Base-by-base conservation (phyloP, 2,888 invertebrate genomes). In the Platerodrilus igneus region DNA sequence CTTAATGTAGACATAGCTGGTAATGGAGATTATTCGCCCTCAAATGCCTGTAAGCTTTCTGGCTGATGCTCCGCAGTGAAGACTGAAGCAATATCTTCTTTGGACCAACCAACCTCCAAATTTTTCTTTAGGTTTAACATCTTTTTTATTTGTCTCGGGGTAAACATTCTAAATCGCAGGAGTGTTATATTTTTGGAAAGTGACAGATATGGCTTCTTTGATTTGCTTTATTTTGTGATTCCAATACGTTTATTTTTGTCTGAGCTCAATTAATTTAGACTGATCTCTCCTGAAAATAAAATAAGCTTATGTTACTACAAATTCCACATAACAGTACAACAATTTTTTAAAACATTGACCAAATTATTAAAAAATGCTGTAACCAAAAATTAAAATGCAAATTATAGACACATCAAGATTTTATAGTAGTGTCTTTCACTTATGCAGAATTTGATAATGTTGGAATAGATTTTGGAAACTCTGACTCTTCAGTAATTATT, bases 1-100 rank as follows among this genome's bases (percentile, higher is more conserved):
- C 23, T 44, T 52, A 57, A 45, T 38, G 57, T 21, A 55, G 27
- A 20, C 48, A 51, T 39, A 51, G 50, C 32, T 53, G 55, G 54
- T 51, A 58, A 4, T 40, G 43, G 14, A 18, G 37, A 13, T 19
- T 35, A 35, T 10, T 20, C 10, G 25, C 29, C 14, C 34, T 27
- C 18, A 48, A 37, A 32, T 36, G 45, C 26, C 48, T 26, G 32
- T 45, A 48, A 16, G 48, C 48, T 37, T 45, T 48, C 7, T 39
- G 27, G 27, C 45, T 48, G 8, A 48, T 30, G 20, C 36, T 36
- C 3, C 45, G 38, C 14, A 48, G 26, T 13, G 48, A 42, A 21
- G 14, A 45, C 45, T 20, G 29, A 35, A 16, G 42, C 30, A 21
- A 45, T 48, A 33, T 48, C 48, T 23, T 43, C 33, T 3, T 32